Evolutionary conservation across 2,797 vertebrate genomes (phyloP), one percentile per base, ranked within the genome.

Genomic region (Pseudochaenichthys georgianus): DNA sequence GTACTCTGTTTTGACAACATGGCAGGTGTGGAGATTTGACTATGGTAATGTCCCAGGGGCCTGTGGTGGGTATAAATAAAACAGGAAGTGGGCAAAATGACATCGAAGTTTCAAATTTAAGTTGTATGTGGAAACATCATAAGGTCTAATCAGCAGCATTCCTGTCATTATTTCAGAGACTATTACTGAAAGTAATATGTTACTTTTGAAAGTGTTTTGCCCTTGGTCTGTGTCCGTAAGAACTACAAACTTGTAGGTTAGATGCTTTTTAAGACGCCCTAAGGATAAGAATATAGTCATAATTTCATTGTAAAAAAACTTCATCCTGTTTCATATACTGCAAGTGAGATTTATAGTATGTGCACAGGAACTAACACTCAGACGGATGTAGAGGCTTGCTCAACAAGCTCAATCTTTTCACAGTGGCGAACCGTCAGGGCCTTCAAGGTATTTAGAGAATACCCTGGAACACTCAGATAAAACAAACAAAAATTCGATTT

Each of bases 1-100:
- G 67, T 48, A 64, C 38, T 50, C n/a, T 65, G 62, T 64, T 75
- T 81, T 88, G 75, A 86, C 71, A 85, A 51, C 45, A 68, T 66
- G 60, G 31, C 79, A 73, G 66, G 67, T 83, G 38, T 64, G 38
- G 47, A 42, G 50, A 81, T 80, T 80, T 57, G 59, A 66, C 81
- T 77, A 43, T 57, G 58, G 34, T 73, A 69, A 86, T 76, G 50
- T 34, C 43, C 45, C 51, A 52, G 13, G 19, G 54, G 17, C 59
- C 23, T 71, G 34, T 48, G 11, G 13, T 53, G 31, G 38, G 11
- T 9, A 51, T 50, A 16, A 8, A 59, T 43, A 13, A 16, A 34
- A 52, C 31, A 64, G 3, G 4, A 64, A 31, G 41, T 31, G 55
- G 52, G 17, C 3, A 15, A 46, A 61, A 72, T 64, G 54, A 58